Conservation (phyloP, 2,113 vertebrate species). For the Micronisus gabar region DNA sequence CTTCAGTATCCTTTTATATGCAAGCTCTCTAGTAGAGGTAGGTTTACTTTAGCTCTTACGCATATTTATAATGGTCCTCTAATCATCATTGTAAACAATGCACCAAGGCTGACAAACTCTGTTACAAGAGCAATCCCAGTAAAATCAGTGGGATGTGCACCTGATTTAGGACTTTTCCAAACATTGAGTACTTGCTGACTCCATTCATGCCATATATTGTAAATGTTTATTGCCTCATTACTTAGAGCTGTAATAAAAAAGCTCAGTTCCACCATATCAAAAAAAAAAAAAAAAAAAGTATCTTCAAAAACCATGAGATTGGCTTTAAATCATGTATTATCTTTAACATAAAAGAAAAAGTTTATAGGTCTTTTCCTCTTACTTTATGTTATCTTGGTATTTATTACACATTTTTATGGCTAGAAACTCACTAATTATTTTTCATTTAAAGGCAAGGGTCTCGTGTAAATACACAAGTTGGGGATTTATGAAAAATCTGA, state of each 20-base stretch:
- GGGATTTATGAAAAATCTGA: background rate
- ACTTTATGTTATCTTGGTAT: background rate
- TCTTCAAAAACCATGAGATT: background rate
- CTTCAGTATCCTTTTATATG: background rate
- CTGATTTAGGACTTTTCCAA: slow-evolving; percentile 15
- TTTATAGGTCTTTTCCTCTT: background rate
- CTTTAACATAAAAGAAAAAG: background rate
- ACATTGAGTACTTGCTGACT: background rate
- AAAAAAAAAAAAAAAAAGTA: background rate
- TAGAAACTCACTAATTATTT: background rate
- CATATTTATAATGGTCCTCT: background rate
- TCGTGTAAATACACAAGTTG: background rate
- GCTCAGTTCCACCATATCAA: background rate
- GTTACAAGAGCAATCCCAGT: background rate
- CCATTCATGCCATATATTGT: background rate
- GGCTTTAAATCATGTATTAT: background rate
- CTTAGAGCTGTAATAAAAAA: background rate
- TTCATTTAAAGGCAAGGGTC: background rate
- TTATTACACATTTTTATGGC: background rate
- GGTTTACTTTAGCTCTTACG: background rate
- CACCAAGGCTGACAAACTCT: background rate
- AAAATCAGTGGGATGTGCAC: background rate
- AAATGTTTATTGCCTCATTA: slow-evolving; percentile 28
- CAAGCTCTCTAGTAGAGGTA: background rate
- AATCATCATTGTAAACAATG: background rate